phyloP scores from a whole-genome alignment of 1,140 invertebrate species.

The Drosophila guanche region DNA sequence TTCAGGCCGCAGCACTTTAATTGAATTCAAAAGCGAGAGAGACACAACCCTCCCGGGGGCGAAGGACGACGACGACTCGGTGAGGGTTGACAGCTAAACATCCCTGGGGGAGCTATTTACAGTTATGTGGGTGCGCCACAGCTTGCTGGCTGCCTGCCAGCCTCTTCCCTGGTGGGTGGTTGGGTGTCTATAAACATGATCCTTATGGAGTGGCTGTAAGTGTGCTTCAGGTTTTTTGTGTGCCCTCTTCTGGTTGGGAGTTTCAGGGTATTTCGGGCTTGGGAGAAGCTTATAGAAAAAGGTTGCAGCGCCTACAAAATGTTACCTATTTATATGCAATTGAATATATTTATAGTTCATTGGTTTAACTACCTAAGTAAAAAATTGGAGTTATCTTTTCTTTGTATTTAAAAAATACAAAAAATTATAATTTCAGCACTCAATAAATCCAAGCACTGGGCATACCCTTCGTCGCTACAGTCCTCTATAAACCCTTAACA shows the following conservation, averaged over 20 bases:
- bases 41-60: slow-evolving; percentile 44
- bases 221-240: slow-evolving; percentile 54
- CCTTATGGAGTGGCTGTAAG: slow-evolving; percentile 71
- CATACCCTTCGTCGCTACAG: background rate
- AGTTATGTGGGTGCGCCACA: slow-evolving; percentile 45
- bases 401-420: too few species aligned
- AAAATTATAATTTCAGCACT: too few species aligned
- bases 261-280: background rate
- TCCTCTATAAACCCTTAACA: too few species aligned
- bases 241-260: background rate
- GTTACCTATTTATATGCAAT: too few species aligned
- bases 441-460: background rate
- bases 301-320: too few species aligned
- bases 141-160: slow-evolving; percentile 1
- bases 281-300: too few species aligned
- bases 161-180: slow-evolving; percentile 18
- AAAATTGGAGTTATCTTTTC: too few species aligned
- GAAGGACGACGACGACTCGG: background rate
- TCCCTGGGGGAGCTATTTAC: slow-evolving; percentile 83
- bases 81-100: slow-evolving; percentile 78
- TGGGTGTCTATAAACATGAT: slow-evolving; percentile 75
- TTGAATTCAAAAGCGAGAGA: slow-evolving; percentile 73
- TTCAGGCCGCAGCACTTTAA: slow-evolving; percentile 79
- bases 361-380: too few species aligned
- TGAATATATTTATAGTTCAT: background rate